phyloP scores from a whole-genome alignment of 2,888 invertebrate genomes.

The Drosophila algonquin region DNA sequence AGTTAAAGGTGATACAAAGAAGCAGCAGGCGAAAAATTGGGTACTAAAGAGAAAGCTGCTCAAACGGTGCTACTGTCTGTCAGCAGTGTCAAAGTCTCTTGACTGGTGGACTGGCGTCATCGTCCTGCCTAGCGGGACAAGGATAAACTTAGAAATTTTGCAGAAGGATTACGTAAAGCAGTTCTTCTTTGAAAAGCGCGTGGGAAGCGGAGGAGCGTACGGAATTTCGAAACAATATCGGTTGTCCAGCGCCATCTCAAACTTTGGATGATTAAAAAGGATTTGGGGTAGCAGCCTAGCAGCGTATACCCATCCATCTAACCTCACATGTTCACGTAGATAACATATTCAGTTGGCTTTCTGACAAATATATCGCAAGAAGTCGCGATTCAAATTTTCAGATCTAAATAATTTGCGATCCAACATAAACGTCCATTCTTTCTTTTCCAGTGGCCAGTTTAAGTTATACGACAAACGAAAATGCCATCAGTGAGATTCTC shows the following conservation, averaged over 20 bases:
- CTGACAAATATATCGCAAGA: constrained; percentile 45
- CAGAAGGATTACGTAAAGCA: constrained; percentile 81
- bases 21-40: constrained; percentile 65
- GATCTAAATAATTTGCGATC: background rate
- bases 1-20: constrained; percentile 62
- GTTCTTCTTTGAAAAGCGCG: constrained; percentile 81
- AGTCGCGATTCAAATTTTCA: constrained; percentile 59
- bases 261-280: constrained; percentile 73
- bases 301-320: constrained; percentile 3
- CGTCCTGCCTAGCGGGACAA: constrained; percentile 20
- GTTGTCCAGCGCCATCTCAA: constrained; percentile 23
- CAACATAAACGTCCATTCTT: background rate
- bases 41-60: constrained; percentile 66
- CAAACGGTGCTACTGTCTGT: constrained; percentile 44
- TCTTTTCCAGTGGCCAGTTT: background rate
- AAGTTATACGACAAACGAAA: constrained; percentile 17
- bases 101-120: constrained; percentile 28
- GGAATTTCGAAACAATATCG: constrained; percentile 15
- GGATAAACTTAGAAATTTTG: constrained; percentile 59
- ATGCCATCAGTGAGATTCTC: constrained; percentile 29
- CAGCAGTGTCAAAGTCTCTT: constrained; percentile 17
- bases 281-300: constrained; percentile 26
- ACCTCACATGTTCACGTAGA: background rate
- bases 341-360: background rate
- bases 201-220: constrained; percentile 78